These are phyloP conservation scores for Drosophila rhopaloa DNA, from an alignment of 1,140 invertebrate species.

Conservation along the genomic window DNA sequence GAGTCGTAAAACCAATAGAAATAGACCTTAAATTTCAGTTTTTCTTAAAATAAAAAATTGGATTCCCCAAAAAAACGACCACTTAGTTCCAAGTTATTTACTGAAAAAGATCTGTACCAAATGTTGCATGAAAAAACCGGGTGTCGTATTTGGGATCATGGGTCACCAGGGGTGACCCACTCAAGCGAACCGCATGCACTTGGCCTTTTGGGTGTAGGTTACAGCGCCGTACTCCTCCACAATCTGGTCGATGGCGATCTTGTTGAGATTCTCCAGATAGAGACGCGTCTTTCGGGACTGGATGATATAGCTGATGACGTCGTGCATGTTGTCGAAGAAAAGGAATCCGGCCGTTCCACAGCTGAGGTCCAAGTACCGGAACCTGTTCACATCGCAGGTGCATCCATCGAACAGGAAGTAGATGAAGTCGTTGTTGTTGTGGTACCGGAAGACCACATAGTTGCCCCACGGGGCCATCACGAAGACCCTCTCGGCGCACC, in stretches of 20 bases:
- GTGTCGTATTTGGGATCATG: too few species aligned
- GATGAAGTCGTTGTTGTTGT: slow-evolving; percentile 66
- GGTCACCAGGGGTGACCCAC: neutral
- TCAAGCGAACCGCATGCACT: slow-evolving; percentile 71
- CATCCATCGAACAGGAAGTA: slow-evolving; percentile 81
- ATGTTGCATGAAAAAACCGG: neutral
- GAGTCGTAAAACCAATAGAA: too few species aligned
- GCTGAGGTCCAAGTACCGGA: slow-evolving; percentile 78
- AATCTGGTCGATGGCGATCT: slow-evolving; percentile 73
- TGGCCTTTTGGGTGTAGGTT: slow-evolving; percentile 73
- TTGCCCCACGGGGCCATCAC: slow-evolving; percentile 83
- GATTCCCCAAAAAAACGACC: too few species aligned
- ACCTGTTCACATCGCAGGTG: slow-evolving; percentile 79
- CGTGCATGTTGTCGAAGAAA: slow-evolving; percentile 71
- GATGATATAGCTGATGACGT: slow-evolving; percentile 78
- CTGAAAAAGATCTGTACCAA: slow-evolving; percentile 2
- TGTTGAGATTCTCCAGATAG: slow-evolving; percentile 72
- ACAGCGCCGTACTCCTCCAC: slow-evolving; percentile 77
- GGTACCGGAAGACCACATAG: slow-evolving; percentile 78
- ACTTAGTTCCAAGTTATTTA: neutral
- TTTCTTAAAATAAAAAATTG: too few species aligned
- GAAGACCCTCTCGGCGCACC: slow-evolving; percentile 78
- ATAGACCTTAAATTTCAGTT: too few species aligned
- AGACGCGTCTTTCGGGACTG: slow-evolving; percentile 72
- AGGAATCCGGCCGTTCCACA: slow-evolving; percentile 78